A percentile compares a stretch with the other conserved stretches of the same genome.
These are phyloP conservation scores for Neolamprologus falcicula DNA, from an alignment of 2,113 vertebrate species.

Conservation along the genomic window DNA sequence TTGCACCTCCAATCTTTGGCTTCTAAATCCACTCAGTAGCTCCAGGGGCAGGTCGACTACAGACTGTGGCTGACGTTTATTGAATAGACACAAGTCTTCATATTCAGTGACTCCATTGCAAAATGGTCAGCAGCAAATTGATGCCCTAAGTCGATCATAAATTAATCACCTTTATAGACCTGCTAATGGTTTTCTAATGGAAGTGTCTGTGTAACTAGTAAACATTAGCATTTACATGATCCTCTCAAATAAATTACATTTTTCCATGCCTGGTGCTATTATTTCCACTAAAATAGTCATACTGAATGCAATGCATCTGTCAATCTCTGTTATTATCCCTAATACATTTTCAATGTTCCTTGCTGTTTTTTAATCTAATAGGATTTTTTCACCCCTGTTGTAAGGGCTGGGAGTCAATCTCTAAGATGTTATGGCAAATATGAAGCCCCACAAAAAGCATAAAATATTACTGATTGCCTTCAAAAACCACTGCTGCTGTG, in stretches of 20 bases:
- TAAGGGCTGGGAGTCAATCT: constrained; percentile 38
- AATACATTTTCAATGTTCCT: constrained; percentile 28
- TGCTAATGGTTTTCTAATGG: constrained; percentile 40
- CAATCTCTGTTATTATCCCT: constrained; percentile 19
- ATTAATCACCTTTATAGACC: constrained; percentile 19
- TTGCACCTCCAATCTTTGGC: not conserved
- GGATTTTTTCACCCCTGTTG: constrained; percentile 13
- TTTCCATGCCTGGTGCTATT: not conserved
- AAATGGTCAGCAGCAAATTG: not conserved
- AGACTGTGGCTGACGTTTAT: not conserved
- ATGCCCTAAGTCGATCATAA: not conserved
- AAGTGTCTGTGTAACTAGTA: constrained; percentile 19
- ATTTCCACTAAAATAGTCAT: constrained; percentile 12
- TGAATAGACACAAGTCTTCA: not conserved
- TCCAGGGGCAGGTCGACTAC: not conserved
- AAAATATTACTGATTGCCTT: constrained; percentile 49
- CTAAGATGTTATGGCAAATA: constrained; percentile 50
- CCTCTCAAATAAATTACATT: constrained; percentile 3
- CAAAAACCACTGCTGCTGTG: not conserved
- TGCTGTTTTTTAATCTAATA: constrained; percentile 40
- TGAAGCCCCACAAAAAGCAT: constrained; percentile 24
- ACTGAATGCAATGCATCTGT: not conserved
- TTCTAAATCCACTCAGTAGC: constrained; percentile 10
- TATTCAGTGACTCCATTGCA: not conserved
- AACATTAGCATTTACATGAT: constrained; percentile 35